Evolutionary conservation across 1,140 invertebrate genomes (phyloP).

Genomic region (Meloidogyne floridensis): DNA sequence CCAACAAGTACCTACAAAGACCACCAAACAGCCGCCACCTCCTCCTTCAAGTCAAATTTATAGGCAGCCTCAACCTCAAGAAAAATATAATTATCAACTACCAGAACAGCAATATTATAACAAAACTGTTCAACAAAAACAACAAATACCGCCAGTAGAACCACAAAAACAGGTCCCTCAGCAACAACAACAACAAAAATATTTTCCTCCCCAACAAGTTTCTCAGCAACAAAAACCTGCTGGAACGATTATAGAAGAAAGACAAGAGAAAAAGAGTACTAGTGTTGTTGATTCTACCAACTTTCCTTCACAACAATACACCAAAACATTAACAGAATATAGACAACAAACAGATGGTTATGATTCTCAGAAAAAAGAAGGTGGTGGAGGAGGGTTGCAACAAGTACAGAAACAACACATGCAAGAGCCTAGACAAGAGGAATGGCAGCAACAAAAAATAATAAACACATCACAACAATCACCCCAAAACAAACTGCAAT

Average conservation of each 20-base stretch:
- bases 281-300: background rate
- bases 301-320: conserved; percentile 1
- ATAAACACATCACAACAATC: conserved; percentile 8
- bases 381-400: background rate
- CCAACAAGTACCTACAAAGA: background rate
- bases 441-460: background rate
- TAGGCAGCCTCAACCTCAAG: background rate
- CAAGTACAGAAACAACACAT: conserved; percentile 13
- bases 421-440: too few species aligned
- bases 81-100: conserved; percentile 13
- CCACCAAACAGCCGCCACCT: background rate
- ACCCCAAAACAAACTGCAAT: background rate
- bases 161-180: conserved; percentile 14
- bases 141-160: background rate
- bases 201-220: background rate
- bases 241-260: background rate
- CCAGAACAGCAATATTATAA: background rate
- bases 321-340: background rate
- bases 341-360: background rate
- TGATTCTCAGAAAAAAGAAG: background rate
- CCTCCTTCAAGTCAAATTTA: background rate
- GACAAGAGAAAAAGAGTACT: background rate
- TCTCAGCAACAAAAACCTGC: background rate
- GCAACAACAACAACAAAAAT: background rate
- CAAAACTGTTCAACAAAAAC: conserved; percentile 19